phyloP scores from a whole-genome alignment of 2,888 invertebrate species.

The Arenicola marina region DNA sequence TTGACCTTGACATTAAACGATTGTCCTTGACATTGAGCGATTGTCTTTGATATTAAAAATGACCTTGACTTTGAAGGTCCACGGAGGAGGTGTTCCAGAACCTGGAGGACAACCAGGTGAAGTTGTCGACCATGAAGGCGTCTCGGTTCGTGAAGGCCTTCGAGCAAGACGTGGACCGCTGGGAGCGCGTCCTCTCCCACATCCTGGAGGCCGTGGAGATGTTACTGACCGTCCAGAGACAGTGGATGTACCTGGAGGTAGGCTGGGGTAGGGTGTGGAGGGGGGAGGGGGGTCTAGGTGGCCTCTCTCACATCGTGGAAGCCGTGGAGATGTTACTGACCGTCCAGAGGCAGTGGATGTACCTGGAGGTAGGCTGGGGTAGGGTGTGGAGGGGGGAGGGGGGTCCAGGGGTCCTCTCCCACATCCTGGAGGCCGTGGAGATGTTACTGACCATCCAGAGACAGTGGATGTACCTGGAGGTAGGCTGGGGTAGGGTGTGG shows the following conservation, averaged over 20 bases:
- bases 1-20: too few relatives aligned
- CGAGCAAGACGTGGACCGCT: conserved; percentile 79
- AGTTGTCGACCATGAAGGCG: conserved; percentile 84
- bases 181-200: conserved; percentile 82
- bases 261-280: not conserved
- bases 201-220: conserved; percentile 82
- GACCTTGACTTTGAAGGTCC: conserved; percentile 39
- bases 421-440: conserved; percentile 81
- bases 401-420: conserved; percentile 78
- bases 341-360: conserved; percentile 84
- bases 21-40: too few relatives aligned
- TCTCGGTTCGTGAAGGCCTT: conserved; percentile 83
- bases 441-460: conserved; percentile 80
- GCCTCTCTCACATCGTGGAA: conserved; percentile 80
- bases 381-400: not conserved
- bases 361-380: conserved; percentile 69
- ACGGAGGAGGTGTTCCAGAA: conserved; percentile 79
- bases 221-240: conserved; percentile 79
- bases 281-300: too few relatives aligned
- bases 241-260: conserved; percentile 82
- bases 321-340: conserved; percentile 78
- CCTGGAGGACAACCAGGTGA: conserved; percentile 83
- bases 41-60: too few relatives aligned
- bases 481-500: conserved; percentile 33
- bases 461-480: conserved; percentile 83